Evolutionary conservation across 2,113 vertebrate genomes (phyloP).

Genomic region (Dascyllus trimaculatus): DNA sequence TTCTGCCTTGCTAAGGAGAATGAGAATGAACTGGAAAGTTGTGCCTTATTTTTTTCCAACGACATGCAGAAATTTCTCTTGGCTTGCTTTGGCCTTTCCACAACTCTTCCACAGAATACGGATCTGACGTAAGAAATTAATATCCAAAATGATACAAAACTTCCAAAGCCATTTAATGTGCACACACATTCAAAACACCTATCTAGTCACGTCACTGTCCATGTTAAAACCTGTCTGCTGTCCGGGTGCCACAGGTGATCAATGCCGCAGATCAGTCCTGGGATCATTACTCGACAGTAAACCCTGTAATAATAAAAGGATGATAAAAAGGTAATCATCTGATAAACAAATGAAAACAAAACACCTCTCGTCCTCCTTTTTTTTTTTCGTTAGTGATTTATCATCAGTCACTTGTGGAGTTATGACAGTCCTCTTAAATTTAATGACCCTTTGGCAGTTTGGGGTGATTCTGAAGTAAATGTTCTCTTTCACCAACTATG

Average conservation of each 20-base stretch:
- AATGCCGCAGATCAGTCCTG: constrained; percentile 42
- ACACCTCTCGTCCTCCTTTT: constrained; percentile 40
- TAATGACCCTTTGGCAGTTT: constrained; percentile 81
- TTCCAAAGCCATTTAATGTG: constrained; percentile 85
- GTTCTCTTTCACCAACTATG: constrained; percentile 16
- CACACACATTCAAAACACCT: constrained; percentile 88
- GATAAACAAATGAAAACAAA: constrained; percentile 68
- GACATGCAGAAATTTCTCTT: constrained; percentile 68
- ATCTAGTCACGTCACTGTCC: constrained; percentile 81
- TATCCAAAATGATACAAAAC: constrained; percentile 73
- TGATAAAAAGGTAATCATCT: constrained; percentile 70
- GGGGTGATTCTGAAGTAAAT: constrained; percentile 52
- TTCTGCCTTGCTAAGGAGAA: constrained; percentile 59
- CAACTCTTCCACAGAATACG: constrained; percentile 33
- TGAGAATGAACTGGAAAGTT: constrained; percentile 61
- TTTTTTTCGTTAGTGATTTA: constrained; percentile 40
- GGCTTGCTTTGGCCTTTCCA: constrained; percentile 49
- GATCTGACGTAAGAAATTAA: constrained; percentile 65
- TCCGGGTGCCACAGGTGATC: constrained; percentile 48
- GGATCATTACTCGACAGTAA: constrained; percentile 59
- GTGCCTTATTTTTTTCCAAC: constrained; percentile 54
- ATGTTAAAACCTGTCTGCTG: constrained; percentile 85
- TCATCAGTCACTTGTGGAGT: constrained; percentile 51
- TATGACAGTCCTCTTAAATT: constrained; percentile 42
- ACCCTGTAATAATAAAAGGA: constrained; percentile 73